Evolutionary conservation across 2,113 vertebrate species (phyloP).

Genomic region (Neotragus moschatus): DNA sequence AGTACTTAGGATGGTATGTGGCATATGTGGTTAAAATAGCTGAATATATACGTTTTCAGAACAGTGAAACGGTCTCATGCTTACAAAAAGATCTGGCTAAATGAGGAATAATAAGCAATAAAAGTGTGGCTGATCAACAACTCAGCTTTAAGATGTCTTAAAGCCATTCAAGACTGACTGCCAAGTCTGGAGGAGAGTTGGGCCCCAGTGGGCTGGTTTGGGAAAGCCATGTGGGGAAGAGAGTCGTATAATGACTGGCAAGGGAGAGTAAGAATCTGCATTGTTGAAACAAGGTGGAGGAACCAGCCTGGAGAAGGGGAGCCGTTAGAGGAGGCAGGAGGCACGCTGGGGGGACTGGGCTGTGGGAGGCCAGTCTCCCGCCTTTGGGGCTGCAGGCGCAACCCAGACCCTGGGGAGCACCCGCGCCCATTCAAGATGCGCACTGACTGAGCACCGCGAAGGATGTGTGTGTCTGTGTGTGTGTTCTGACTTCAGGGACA

Average conservation of each 20-base stretch:
- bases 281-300: background rate
- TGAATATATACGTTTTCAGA: background rate
- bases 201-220: background rate
- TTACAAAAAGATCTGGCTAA: background rate
- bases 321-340: background rate
- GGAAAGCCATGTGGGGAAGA: background rate
- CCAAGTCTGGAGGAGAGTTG: background rate
- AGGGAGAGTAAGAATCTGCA: background rate
- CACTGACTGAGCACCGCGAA: background rate
- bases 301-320: background rate
- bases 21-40: background rate
- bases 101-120: background rate
- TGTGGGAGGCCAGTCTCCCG: background rate
- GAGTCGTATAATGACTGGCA: background rate
- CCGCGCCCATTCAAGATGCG: fast-evolving
- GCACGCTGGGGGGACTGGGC: no score
- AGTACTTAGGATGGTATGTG: background rate
- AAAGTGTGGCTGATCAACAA: background rate
- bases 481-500: background rate
- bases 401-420: background rate
- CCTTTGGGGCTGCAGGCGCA: fast-evolving
- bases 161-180: background rate
- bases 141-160: background rate
- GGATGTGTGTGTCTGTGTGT: background rate
- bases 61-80: background rate